Base-by-base conservation (phyloP, 2,797 vertebrate genomes). In the Chiloscyllium punctatum region DNA sequence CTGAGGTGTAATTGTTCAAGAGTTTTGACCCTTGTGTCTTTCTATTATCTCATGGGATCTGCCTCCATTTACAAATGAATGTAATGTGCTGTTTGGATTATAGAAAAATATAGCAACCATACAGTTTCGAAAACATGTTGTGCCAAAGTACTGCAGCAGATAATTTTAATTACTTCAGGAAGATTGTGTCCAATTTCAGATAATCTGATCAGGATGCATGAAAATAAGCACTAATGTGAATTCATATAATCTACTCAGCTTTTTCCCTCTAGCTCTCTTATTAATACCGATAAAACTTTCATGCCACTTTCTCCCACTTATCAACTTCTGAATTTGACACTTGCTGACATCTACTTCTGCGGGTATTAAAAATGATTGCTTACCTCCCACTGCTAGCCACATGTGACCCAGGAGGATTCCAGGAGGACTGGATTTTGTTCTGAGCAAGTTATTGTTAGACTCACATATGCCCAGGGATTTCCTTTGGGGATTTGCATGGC, bases 111-210 rank as follows among this genome's bases (percentile, higher is more conserved):
- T 42, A 69, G 66, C 6, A 68, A 68, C 62, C 7, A 92, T 66
- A n/a, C 33, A 21, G 57, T 92, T 92, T 92, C 90, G 21, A 69
- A 92, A 92, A 62, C 62, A 25, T 2, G 42, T 42, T 92, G 66
- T 37, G n/a, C 90, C 62, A 92, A 69, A 92, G 69, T 69, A 66
- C 90, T 42, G 90, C 0, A 6, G 25, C 9, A 69, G 1, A 69
- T 91, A 68, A 68, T 92, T 69, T 68, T 21, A 92, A 69, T 92
- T 92, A 69, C n/a, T 92, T 92, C 90, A 42, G 90, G 15, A 62
- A 62, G 16, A 42, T 66, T 69, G n/a, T 66, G 21, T 42, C 90
- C 66, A 92, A 69, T n/a, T 66, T 66, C 66, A 69, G 9, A 92
- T 92, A 69, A 92, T 69, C 62, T 42, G 90, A 69, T 68, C n/a